Percentiles rank a stretch among this genome's conserved stretches.
phyloP scores from a whole-genome alignment of 1,140 invertebrate species.

The Drosophila pruinosa region DNA sequence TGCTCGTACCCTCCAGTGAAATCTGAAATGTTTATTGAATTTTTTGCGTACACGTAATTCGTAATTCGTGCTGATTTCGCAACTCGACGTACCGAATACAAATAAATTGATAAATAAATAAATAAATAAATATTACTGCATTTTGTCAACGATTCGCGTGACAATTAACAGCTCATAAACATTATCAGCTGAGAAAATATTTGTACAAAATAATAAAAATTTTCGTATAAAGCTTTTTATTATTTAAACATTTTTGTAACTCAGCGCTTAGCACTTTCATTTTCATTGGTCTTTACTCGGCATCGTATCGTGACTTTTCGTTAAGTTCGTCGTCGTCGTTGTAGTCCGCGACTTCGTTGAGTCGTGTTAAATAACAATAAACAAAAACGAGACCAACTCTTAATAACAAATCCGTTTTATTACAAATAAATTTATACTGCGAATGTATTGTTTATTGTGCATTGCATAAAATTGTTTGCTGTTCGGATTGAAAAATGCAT shows the following conservation, averaged over 20 bases:
- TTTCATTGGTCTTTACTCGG: constrained; percentile 53
- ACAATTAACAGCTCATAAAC: constrained; percentile 44
- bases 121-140: constrained; percentile 65
- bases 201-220: constrained; percentile 21
- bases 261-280: constrained; percentile 68
- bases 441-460: constrained; percentile 27
- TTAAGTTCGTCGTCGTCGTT: constrained; percentile 13
- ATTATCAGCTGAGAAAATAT: constrained; percentile 30
- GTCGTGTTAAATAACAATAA: constrained; percentile 75
- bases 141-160: constrained; percentile 37
- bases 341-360: constrained; percentile 50
- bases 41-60: constrained; percentile 16
- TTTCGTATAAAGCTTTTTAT: constrained; percentile 29
- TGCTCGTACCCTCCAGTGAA: constrained; percentile 39
- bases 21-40: constrained; percentile 27
- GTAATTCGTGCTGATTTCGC: constrained; percentile 29
- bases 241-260: constrained; percentile 33
- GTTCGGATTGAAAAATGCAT: constrained; percentile 55
- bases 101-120: constrained; percentile 32
- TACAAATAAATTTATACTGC: constrained; percentile 20
- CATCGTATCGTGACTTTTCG: constrained; percentile 38
- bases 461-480: constrained; percentile 13
- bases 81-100: constrained; percentile 7
- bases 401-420: constrained; percentile 22
- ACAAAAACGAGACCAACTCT: constrained; percentile 52